Percentiles rank a stretch among this genome's conserved stretches.
These are phyloP conservation scores for Ormyrus labotus DNA, from an alignment of 2,888 invertebrate species.

Conservation along the genomic window DNA sequence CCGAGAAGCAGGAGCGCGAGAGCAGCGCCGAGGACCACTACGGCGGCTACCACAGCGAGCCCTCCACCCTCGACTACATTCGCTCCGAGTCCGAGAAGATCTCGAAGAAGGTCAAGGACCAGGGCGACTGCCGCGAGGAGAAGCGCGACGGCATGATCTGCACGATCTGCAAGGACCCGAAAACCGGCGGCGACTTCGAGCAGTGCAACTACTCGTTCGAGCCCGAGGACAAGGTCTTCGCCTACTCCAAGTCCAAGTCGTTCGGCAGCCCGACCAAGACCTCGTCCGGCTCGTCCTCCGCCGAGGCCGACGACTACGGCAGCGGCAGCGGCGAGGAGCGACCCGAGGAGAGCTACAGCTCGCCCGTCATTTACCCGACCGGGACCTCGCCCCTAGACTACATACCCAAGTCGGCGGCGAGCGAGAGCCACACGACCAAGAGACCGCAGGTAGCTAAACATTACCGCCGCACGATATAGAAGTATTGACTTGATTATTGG, in stretches of 20 bases:
- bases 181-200: slow-evolving; percentile 86
- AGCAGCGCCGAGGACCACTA: slow-evolving; percentile 47
- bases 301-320: slow-evolving; percentile 21
- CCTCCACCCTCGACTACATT: slow-evolving; percentile 65
- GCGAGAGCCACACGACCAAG: slow-evolving; percentile 39
- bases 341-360: slow-evolving; percentile 45
- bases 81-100: slow-evolving; percentile 81
- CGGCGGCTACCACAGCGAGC: slow-evolving; percentile 36
- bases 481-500: background rate
- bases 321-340: slow-evolving; percentile 33
- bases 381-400: slow-evolving; percentile 48
- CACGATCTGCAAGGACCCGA: slow-evolving; percentile 84
- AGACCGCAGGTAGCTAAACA: slow-evolving; percentile 44
- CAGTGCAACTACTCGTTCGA: slow-evolving; percentile 87
- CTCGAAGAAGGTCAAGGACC: slow-evolving; percentile 76
- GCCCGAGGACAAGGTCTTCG: slow-evolving; percentile 81
- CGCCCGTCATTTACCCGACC: slow-evolving; percentile 45
- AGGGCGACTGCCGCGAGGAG: slow-evolving; percentile 81
- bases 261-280: slow-evolving; percentile 64
- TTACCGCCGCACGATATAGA: background rate
- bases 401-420: slow-evolving; percentile 37
- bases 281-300: no score
- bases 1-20: slow-evolving; percentile 56
- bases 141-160: slow-evolving; percentile 83
- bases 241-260: slow-evolving; percentile 68